A percentile compares a stretch with the other conserved stretches of the same genome.
Evolutionary conservation across 2,888 invertebrate genomes (phyloP).

Genomic region (Magallana nippona): DNA sequence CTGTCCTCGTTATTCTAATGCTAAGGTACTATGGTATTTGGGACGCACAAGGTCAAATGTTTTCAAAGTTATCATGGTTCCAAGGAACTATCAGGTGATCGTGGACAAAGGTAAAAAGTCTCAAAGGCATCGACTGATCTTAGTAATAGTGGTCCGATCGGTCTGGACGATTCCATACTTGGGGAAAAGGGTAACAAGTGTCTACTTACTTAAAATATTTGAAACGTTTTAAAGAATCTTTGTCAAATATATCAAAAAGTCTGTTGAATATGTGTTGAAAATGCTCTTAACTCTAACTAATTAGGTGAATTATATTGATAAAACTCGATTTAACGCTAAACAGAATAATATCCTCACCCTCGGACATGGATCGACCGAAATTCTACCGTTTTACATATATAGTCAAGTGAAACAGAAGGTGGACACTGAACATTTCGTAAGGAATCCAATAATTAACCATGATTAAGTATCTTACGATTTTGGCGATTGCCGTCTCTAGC

Average conservation of each 20-base stretch:
- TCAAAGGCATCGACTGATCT: slow-evolving; percentile 12
- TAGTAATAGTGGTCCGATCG: neutral
- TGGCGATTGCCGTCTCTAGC: neutral
- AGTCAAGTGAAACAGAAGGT: no score
- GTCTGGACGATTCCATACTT: neutral
- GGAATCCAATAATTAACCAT: neutral
- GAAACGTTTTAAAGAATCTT: no score
- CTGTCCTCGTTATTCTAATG: neutral
- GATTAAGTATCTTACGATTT: neutral
- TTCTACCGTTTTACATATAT: neutral
- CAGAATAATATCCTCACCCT: neutral
- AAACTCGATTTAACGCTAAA: neutral
- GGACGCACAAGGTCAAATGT: neutral
- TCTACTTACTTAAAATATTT: no score
- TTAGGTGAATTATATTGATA: neutral
- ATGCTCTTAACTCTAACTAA: neutral
- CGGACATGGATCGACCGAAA: neutral
- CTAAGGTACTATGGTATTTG: neutral
- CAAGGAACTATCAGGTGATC: slow-evolving; percentile 16
- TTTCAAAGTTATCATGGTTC: neutral
- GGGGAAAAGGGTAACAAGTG: no score
- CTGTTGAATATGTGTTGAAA: no score
- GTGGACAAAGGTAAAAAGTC: neutral
- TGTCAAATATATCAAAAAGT: no score
- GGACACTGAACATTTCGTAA: neutral